Evolutionary conservation across 35 echinoderm and acorn worm genomes (phyloP).

Genomic region (Lytechinus pictus): DNA sequence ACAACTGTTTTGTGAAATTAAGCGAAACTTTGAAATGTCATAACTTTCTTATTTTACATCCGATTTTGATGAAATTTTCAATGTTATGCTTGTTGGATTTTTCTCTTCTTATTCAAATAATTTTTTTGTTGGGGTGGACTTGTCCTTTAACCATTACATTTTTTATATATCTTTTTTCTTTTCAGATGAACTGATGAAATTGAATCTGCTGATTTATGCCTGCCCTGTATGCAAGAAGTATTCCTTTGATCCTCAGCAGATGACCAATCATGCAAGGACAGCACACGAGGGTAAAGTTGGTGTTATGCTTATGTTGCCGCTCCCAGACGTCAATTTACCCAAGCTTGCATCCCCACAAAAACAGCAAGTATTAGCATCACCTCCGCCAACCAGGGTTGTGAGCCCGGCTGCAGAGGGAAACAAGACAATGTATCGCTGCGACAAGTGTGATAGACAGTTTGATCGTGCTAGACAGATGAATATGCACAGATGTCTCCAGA

Average conservation of each 20-base stretch:
- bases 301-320: slow-evolving; percentile 14
- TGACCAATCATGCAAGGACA: not conserved
- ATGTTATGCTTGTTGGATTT: too few relatives aligned
- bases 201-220: slow-evolving; percentile 30
- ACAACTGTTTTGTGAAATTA: too few relatives aligned
- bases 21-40: too few relatives aligned
- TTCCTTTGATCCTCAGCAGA: slow-evolving; percentile 25
- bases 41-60: too few relatives aligned
- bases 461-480: slow-evolving; percentile 41
- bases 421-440: not conserved
- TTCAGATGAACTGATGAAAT: slow-evolving; percentile 38
- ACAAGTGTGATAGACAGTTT: slow-evolving; percentile 15
- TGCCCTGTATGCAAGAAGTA: slow-evolving; percentile 24
- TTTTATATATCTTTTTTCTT: not conserved
- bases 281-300: not conserved
- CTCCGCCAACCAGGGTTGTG: not conserved
- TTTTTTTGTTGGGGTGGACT: too few relatives aligned
- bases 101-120: too few relatives aligned
- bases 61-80: too few relatives aligned
- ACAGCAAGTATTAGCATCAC: not conserved
- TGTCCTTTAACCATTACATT: not conserved
- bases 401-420: not conserved
- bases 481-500: slow-evolving; percentile 21
- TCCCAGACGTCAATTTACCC: not conserved
- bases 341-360: not conserved